Evolutionary conservation across 2,888 invertebrate species (phyloP).

Genomic region (Copidosoma aretas): DNA sequence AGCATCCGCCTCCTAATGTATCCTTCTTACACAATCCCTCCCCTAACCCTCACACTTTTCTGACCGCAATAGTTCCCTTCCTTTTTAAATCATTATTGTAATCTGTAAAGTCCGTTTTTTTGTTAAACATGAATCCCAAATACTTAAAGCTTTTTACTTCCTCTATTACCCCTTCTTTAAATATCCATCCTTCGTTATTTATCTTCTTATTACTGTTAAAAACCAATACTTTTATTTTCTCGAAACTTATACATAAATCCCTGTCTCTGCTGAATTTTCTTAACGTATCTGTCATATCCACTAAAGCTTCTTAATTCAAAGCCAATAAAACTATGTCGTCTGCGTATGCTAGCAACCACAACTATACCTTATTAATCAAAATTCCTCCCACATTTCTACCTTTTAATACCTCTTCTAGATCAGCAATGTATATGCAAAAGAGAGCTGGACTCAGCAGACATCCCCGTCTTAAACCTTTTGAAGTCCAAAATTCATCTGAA

Average conservation of each 20-base stretch:
- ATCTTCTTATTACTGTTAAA: conserved; percentile 17
- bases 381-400: conserved; percentile 32
- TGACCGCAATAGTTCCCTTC: conserved; percentile 28
- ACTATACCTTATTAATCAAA: conserved; percentile 12
- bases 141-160: conserved; percentile 30
- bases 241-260: conserved; percentile 23
- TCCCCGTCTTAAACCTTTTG: too few species aligned
- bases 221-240: conserved; percentile 26
- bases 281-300: conserved; percentile 17
- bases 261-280: conserved; percentile 23
- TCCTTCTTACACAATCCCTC: conserved; percentile 29
- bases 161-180: conserved; percentile 22
- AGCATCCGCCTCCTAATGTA: conserved; percentile 26
- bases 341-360: conserved; percentile 36
- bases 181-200: conserved; percentile 21
- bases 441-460: too few species aligned
- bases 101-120: conserved; percentile 7
- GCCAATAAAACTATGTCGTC: conserved; percentile 23
- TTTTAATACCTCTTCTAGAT: conserved; percentile 29
- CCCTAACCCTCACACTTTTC: conserved; percentile 27
- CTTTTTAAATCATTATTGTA: conserved; percentile 22
- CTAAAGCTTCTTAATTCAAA: conserved; percentile 5
- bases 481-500: too few species aligned
- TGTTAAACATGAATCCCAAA: conserved; percentile 22
- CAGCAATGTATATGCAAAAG: conserved; percentile 37